phyloP scores from a whole-genome alignment of 2,797 vertebrate species.

The Sebastes nivosus region DNA sequence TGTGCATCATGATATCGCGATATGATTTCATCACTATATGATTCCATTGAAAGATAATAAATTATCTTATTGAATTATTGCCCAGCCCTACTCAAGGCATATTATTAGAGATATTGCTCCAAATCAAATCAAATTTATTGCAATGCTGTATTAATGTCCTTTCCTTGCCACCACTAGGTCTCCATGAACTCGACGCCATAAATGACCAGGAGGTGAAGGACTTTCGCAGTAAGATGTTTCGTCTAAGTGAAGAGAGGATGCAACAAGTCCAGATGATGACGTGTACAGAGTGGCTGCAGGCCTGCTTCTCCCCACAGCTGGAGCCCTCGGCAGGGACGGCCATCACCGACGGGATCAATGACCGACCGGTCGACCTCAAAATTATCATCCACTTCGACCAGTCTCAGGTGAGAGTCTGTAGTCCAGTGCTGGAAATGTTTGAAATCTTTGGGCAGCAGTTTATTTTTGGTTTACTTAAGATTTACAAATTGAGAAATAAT shows the following conservation, averaged over 20 bases:
- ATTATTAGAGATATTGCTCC: not conserved
- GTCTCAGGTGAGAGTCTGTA: conserved; percentile 86
- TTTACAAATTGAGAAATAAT: not conserved
- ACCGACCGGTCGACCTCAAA: conserved; percentile 88
- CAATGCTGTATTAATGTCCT: not conserved
- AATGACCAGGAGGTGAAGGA: conserved; percentile 96
- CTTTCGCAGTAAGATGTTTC: conserved; percentile 94
- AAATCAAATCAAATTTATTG: not conserved
- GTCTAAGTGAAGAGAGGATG: conserved; percentile 92
- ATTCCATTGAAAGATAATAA: too few relatives aligned
- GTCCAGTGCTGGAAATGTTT: not conserved
- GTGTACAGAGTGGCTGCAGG: conserved; percentile 92
- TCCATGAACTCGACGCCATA: conserved; percentile 94
- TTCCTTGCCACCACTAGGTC: conserved; percentile 77
- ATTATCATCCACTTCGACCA: conserved; percentile 94
- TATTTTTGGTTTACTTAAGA: not conserved
- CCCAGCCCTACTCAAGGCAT: not conserved
- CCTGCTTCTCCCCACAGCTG: conserved; percentile 91
- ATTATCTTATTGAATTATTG: too few relatives aligned
- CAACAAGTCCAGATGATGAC: conserved; percentile 89
- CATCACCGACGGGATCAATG: conserved; percentile 82
- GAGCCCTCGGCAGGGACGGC: conserved; percentile 70
- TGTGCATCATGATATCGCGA: too few relatives aligned
- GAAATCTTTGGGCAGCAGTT: not conserved
- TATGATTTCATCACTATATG: too few relatives aligned